Evolutionary conservation across 2,888 invertebrate species (phyloP).

Genomic region (Prenolepis imparis): DNA sequence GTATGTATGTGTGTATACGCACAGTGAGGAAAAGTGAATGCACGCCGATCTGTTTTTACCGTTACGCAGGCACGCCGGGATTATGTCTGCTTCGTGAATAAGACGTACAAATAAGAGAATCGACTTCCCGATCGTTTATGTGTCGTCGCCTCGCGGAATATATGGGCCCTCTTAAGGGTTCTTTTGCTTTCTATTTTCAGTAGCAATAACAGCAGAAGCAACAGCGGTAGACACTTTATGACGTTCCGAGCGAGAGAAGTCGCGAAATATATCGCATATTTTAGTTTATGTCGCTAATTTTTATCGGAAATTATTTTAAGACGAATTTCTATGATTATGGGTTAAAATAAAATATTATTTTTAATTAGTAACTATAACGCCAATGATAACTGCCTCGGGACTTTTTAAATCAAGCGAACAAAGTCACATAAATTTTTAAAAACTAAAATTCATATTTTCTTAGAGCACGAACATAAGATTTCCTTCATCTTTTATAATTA

Average conservation of each 20-base stretch:
- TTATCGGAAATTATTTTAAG: not conserved
- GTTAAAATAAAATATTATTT: not conserved
- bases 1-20: conserved; percentile 13
- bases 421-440: not conserved
- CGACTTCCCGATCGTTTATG: conserved; percentile 62
- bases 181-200: conserved; percentile 33
- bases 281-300: not conserved
- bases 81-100: conserved; percentile 75
- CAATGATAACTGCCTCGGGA: not conserved
- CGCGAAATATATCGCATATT: conserved; percentile 2
- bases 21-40: conserved; percentile 75
- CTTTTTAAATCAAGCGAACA: not conserved
- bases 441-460: not conserved
- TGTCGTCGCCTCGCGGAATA: conserved; percentile 49
- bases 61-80: conserved; percentile 74
- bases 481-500: not conserved
- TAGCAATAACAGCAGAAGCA: conserved; percentile 12
- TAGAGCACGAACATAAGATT: not conserved
- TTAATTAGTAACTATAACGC: not conserved
- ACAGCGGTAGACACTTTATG: conserved; percentile 6
- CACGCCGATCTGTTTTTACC: conserved; percentile 77
- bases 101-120: conserved; percentile 72
- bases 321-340: not conserved
- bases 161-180: not conserved
- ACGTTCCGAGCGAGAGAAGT: not conserved